phyloP scores from a whole-genome alignment of 2,797 vertebrate genomes.

The Leucoraja ocellata region DNA sequence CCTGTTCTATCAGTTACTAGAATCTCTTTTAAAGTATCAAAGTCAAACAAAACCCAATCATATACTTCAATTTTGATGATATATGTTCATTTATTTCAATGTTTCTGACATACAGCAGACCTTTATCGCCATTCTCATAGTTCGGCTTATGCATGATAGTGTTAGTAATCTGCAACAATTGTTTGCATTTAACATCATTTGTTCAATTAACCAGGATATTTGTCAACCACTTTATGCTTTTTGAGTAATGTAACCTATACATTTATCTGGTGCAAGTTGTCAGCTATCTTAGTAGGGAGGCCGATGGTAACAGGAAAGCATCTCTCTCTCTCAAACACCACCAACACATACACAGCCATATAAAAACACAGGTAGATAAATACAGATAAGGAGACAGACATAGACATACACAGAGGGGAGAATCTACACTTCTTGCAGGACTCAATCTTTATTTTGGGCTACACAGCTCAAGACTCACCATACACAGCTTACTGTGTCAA shows the following conservation, averaged over 20 bases:
- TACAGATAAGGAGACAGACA: no score
- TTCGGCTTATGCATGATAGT: neutral
- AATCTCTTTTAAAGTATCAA: neutral
- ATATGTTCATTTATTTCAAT: neutral
- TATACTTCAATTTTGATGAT: neutral
- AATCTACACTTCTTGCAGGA: no score
- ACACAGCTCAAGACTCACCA: neutral
- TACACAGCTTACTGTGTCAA: neutral
- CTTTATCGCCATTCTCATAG: neutral
- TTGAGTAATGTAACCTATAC: neutral
- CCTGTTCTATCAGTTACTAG: no score
- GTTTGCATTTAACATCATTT: neutral
- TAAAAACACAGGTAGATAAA: no score
- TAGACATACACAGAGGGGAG: no score
- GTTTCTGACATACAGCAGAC: neutral
- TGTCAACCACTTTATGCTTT: neutral
- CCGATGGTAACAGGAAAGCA: no score
- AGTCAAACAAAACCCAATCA: neutral
- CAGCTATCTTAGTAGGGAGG: no score
- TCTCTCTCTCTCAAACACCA: no score
- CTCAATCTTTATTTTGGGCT: neutral
- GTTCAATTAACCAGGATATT: neutral
- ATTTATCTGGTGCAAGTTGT: no score
- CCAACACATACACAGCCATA: no score
- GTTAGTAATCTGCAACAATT: neutral